Base-by-base conservation (phyloP, 35 echinoderm and acorn worm genomes). In the Apostichopus parvimensis region DNA sequence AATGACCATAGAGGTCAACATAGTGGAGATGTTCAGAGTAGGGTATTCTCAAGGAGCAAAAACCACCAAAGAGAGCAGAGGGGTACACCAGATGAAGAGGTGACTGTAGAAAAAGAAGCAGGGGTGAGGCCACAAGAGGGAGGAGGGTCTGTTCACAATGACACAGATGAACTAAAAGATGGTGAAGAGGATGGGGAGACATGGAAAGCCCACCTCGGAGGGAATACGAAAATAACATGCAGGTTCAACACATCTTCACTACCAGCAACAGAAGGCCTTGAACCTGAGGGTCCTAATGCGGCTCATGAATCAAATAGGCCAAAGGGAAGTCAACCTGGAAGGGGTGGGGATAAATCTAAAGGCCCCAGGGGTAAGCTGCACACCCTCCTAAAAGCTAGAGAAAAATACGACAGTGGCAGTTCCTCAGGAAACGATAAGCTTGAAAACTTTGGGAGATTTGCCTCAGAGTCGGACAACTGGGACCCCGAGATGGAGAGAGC, bases 181-280 rank as follows among this genome's bases (percentile, higher is more conserved):
- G 71, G 5, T 7, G 18, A 1, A 1, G 56, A 79, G 25, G 53
- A 12, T 66, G 10, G 61, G 3, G 77, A 91, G 15, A 77, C 54
- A 54, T 9, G 89, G 53, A 91, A 79, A 18, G 89, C 79, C 13
- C 53, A 91, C 59, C 59, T 91, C 9, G 89, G 89, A 9, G 89
- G 89, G 1, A 91, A 91, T 34, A 78, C 73, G 1, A 91, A 79
- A 91, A 91, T 91, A 77, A 91, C 89, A 18, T 91, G 89, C 73
- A 77, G 34, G 8, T 91, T 78, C 73, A 90, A 53, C 56, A 56
- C 89, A 78, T 77, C 86, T 54, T 55, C 86, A 5, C 12, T 88
- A 22, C 71, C 71, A 75, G 17, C n/a, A 22, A 75, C 71, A n/a
- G 86, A 88, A 20, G 15, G n/a, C 0, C 45, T 72, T 2, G 61